These are phyloP conservation scores for Coleophora flavipennella DNA, from an alignment of 2,888 invertebrate genomes.

Conservation along the genomic window DNA sequence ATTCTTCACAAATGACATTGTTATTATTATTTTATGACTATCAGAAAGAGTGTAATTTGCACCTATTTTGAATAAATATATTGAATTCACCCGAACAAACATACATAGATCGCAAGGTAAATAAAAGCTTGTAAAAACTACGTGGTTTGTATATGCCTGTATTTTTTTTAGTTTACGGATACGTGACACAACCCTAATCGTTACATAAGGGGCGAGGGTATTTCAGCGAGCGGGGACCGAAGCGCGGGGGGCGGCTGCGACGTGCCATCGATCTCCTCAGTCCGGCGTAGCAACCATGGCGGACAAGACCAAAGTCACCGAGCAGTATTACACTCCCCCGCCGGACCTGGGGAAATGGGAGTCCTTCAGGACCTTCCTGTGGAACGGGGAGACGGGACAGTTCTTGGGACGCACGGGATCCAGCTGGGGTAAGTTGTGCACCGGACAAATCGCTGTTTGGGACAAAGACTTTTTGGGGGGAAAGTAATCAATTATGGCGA, in stretches of 20 bases:
- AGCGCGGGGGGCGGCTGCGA: constrained; percentile 40
- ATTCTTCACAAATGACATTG: no score
- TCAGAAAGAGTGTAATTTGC: no score
- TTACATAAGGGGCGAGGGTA: constrained; percentile 58
- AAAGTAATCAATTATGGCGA: no score
- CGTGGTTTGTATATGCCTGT: no score
- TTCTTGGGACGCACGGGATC: constrained; percentile 92
- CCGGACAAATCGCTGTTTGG: constrained; percentile 35
- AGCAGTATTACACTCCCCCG: constrained; percentile 86
- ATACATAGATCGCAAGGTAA: no score
- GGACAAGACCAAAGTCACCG: constrained; percentile 80
- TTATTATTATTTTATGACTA: no score
- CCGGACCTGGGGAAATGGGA: constrained; percentile 90
- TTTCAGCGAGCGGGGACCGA: constrained; percentile 13
- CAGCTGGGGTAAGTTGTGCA: constrained; percentile 96
- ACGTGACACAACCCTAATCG: constrained; percentile 35
- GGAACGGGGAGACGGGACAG: constrained; percentile 93
- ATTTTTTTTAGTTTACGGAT: no score
- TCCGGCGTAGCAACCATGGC: constrained; percentile 75
- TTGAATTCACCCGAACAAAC: no score
- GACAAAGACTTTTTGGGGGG: constrained; percentile 21
- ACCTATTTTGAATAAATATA: no score
- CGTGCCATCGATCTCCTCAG: constrained; percentile 64
- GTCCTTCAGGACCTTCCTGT: constrained; percentile 87
- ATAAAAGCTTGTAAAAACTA: no score